Conservation (phyloP, 2,888 invertebrate genomes). For the Synanthedon myopaeformis region DNA sequence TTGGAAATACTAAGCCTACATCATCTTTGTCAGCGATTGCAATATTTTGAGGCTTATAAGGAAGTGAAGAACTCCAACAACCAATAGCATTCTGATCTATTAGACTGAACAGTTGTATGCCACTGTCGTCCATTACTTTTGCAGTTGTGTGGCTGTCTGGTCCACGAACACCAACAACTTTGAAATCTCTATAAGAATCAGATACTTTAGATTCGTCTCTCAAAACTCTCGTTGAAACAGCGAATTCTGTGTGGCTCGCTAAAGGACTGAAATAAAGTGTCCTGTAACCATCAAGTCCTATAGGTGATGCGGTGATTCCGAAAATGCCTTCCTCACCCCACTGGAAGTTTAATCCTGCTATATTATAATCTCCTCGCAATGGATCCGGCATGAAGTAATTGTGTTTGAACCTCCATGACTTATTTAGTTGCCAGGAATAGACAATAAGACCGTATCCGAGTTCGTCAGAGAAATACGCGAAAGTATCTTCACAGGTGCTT, state of each 20-base stretch:
- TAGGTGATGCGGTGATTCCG: constrained; percentile 79
- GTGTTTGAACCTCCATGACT: constrained; percentile 83
- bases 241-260: constrained; percentile 82
- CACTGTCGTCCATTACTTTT: constrained; percentile 79
- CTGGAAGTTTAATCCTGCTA: constrained; percentile 85
- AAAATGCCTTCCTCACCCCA: constrained; percentile 88
- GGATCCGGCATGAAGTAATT: constrained; percentile 87
- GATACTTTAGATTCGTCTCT: constrained; percentile 76
- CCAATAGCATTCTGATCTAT: constrained; percentile 86
- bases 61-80: constrained; percentile 81
- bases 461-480: constrained; percentile 85
- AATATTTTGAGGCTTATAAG: constrained; percentile 75
- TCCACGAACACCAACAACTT: constrained; percentile 75
- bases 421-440: constrained; percentile 81
- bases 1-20: constrained; percentile 80
- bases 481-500: constrained; percentile 79
- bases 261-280: constrained; percentile 83
- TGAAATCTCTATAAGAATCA: constrained; percentile 79
- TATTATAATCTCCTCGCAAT: constrained; percentile 80
- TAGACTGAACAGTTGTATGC: constrained; percentile 81
- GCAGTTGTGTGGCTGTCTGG: constrained; percentile 78
- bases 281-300: constrained; percentile 75
- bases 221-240: constrained; percentile 80
- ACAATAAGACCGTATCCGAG: constrained; percentile 84
- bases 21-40: constrained; percentile 82